These are phyloP conservation scores for Rhopalosiphum padi DNA, from an alignment of 1,140 invertebrate species.

Conservation along the genomic window DNA sequence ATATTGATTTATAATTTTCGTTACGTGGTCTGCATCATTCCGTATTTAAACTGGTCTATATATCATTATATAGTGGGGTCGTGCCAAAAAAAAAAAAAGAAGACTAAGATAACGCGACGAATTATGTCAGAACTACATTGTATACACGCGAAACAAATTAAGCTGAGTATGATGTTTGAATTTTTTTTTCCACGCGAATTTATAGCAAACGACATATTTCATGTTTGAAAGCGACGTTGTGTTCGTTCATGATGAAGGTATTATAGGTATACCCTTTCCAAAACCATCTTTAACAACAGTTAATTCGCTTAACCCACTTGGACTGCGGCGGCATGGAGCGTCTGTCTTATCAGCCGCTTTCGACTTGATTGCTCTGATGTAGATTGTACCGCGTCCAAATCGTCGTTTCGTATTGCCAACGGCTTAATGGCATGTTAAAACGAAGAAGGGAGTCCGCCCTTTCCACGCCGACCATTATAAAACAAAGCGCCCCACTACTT, in stretches of 20 bases:
- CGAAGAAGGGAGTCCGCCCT: not conserved
- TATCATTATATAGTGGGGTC: not conserved
- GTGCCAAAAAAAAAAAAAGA: not conserved
- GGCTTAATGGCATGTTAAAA: conserved; percentile 38
- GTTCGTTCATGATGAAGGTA: not conserved
- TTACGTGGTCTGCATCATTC: not conserved
- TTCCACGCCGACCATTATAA: not conserved
- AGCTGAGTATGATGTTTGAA: not conserved
- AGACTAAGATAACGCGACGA: not conserved
- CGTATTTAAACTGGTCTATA: not conserved
- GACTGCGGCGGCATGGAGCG: not conserved
- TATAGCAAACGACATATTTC: not conserved
- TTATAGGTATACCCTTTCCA: not conserved
- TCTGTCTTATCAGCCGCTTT: conserved; percentile 28
- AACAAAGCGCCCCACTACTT: not conserved
- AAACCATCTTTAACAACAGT: not conserved
- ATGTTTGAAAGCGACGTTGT: not conserved
- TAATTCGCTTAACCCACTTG: not conserved
- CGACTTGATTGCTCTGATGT: conserved; percentile 21
- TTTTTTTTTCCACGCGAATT: not conserved
- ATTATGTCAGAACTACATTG: not conserved
- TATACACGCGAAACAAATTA: not conserved
- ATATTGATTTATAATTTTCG: not conserved
- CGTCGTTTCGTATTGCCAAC: not conserved
- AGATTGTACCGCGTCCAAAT: not conserved